These are phyloP conservation scores for Mnemiopsis leidyi DNA, from an alignment of 37 sponge, comb jelly and placozoan genomes.

Conservation along the genomic window DNA sequence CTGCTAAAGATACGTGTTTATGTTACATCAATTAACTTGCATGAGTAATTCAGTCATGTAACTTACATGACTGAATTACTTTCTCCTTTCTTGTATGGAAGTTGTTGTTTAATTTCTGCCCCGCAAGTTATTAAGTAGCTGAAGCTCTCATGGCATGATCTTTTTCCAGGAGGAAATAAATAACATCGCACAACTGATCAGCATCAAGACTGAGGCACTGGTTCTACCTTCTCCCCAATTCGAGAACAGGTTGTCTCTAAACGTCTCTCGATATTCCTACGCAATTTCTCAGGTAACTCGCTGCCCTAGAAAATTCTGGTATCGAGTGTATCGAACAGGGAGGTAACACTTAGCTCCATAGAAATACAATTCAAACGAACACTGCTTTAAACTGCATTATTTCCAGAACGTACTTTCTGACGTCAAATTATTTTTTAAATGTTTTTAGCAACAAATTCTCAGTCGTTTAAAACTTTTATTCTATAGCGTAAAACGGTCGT, in stretches of 20 bases:
- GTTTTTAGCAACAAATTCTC: background rate
- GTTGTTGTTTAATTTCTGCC: no score
- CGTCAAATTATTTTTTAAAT: background rate
- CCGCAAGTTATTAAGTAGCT: no score
- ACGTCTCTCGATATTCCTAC: conserved; percentile 20
- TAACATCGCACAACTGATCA: conserved; percentile 24
- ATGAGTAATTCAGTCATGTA: no score
- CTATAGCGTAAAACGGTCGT: no score
- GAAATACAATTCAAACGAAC: background rate
- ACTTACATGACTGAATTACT: no score
- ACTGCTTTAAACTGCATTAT: background rate
- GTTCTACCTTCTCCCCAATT: background rate
- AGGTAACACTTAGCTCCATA: background rate
- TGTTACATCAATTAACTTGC: no score
- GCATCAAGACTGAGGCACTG: conserved; percentile 17
- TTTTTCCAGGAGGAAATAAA: background rate
- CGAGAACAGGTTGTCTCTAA: conserved; percentile 1
- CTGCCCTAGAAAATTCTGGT: no score
- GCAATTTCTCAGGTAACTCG: conserved; percentile 1
- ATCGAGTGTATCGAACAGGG: no score
- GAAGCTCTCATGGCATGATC: no score
- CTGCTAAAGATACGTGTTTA: no score
- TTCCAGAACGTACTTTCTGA: background rate
- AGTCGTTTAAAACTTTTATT: background rate
- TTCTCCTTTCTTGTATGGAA: no score